Evolutionary conservation across 2,797 vertebrate species (phyloP).

Genomic region (Phoebastria nigripes): DNA sequence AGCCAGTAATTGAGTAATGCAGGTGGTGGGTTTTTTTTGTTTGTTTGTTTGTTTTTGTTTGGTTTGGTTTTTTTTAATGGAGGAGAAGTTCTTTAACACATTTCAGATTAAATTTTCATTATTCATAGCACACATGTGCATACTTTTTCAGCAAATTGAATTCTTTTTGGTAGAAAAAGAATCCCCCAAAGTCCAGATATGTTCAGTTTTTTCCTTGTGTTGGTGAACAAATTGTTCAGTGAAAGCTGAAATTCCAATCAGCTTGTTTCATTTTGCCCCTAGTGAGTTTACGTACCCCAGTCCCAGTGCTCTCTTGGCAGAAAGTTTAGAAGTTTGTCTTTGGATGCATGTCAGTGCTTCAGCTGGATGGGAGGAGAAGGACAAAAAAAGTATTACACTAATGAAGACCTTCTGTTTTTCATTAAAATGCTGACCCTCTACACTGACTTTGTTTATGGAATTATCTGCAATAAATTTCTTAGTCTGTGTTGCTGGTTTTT

Average conservation of each 20-base stretch:
- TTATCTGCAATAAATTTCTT: not conserved
- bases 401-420: conserved; percentile 53
- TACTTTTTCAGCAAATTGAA: not conserved
- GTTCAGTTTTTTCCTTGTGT: conserved; percentile 37
- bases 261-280: conserved; percentile 62
- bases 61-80: not conserved
- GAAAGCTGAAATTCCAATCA: conserved; percentile 51
- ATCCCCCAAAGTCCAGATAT: conserved; percentile 14
- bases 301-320: conserved; percentile 55
- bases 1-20: not conserved
- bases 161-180: conserved; percentile 24
- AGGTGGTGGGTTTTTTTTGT: not conserved
- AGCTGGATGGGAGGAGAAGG: conserved; percentile 39
- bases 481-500: not conserved
- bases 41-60: too few species aligned
- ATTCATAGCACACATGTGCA: not conserved
- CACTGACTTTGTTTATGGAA: conserved; percentile 39
- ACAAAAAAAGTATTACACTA: not conserved
- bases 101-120: not conserved
- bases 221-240: conserved; percentile 49
- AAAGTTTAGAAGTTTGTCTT: conserved; percentile 38
- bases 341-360: conserved; percentile 50
- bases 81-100: not conserved
- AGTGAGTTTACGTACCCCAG: conserved; percentile 53
- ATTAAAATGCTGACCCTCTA: conserved; percentile 40